Evolutionary conservation across 2,888 invertebrate genomes (phyloP), one percentile per base, ranked within the genome.

Genomic region (Pycnomerus fuliginosus): DNA sequence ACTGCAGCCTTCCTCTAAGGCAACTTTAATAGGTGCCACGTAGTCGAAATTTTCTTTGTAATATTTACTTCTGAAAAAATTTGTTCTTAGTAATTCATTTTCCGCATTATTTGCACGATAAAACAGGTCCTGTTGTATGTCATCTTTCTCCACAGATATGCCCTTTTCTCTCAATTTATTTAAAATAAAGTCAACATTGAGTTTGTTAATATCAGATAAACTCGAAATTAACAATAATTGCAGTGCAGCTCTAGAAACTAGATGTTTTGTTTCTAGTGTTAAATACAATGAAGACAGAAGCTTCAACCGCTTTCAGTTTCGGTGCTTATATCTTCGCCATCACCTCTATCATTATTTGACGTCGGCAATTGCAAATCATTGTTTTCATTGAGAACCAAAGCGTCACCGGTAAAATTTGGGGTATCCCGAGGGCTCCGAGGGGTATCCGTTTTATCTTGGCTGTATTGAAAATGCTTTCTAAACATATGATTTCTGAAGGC

Each of bases 31-130:
- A 4, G 50, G 46, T 7, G 24, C 32, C 2, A 48, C 28, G 15
- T 23, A 48, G 25, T 40, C 27, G 30, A 50, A 43, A 27, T 47
- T 3, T 14, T 39, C 2, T 29, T 47, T 38, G 25, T 36, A 50
- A 40, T 22, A 48, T 11, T 41, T 36, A 17, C 36, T 36, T 36
- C 48, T 24, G 14, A 14, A 16, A 28, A 14, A 45, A 8, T 20
- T 2, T 1, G 33, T 25, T 29, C 41, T 25, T 25, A 48, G 23
- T 17, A 3, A 3, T 0, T 40, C 48, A 15, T 10, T 28, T 3
- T n/a, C n/a, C 2, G 2, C 2, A 8, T 28, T 12, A 7, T 12
- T 8, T 2, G 11, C 11, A 2, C 2, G 10, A 3, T 28, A 8
- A 8, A 28, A 28, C 2, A 3, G 5, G 5, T 28, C 13, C 2